phyloP scores from a whole-genome alignment of 2,113 vertebrate species.

The Copsychus sechellarum region DNA sequence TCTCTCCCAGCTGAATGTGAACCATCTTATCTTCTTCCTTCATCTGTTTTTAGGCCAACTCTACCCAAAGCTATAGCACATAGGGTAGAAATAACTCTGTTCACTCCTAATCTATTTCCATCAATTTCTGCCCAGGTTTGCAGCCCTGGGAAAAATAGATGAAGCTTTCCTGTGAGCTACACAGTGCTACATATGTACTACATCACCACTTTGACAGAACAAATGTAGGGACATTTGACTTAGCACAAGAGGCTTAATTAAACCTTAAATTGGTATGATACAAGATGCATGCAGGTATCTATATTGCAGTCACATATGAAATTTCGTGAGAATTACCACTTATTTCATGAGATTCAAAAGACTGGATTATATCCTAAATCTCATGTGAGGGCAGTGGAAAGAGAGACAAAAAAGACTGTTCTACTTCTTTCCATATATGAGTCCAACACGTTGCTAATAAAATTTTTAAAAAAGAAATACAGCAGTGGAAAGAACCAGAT shows the following conservation, averaged over 20 bases:
- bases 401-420: background rate
- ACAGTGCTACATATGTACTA: background rate
- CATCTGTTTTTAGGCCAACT: background rate
- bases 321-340: background rate
- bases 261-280: background rate
- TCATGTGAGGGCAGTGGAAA: background rate
- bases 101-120: background rate
- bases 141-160: background rate
- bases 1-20: background rate
- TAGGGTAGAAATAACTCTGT: background rate
- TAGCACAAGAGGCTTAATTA: background rate
- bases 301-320: background rate
- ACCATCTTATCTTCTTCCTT: background rate
- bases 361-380: background rate
- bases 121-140: background rate
- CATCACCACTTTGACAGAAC: background rate
- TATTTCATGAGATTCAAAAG: background rate
- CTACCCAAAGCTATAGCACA: background rate
- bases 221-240: background rate
- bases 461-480: too few species aligned
- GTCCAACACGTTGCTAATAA: background rate
- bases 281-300: background rate
- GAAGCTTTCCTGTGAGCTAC: background rate
- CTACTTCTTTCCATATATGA: background rate
- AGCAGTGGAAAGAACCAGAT: background rate